A percentile compares a stretch with the other conserved stretches of the same genome.
Conservation (phyloP, 1,140 invertebrate genomes). For the Drosophila obscura region DNA sequence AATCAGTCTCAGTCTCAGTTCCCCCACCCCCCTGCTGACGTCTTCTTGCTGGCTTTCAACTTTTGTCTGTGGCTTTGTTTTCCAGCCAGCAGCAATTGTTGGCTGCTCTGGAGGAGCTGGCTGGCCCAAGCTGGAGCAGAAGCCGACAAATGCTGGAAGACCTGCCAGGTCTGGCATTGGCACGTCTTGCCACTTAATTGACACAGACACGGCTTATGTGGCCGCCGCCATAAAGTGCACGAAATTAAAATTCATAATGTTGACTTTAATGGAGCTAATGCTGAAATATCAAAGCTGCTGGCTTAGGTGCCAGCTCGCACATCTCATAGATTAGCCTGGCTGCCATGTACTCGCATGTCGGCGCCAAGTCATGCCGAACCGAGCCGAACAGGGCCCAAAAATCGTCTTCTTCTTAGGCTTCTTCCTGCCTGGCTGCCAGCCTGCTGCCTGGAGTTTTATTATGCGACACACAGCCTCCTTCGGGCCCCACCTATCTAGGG, state of each 20-base stretch:
- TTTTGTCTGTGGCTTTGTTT: slow-evolving; percentile 62
- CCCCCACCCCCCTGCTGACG: neutral
- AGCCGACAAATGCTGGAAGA: slow-evolving; percentile 45
- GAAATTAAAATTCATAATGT: slow-evolving; percentile 74
- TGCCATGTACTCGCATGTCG: slow-evolving; percentile 45
- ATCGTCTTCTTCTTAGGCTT: slow-evolving; percentile 15
- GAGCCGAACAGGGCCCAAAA: slow-evolving; percentile 6
- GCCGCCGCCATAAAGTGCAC: slow-evolving; percentile 41
- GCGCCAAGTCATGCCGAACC: slow-evolving; percentile 31
- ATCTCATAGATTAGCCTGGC: slow-evolving; percentile 67
- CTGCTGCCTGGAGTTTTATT: slow-evolving; percentile 59
- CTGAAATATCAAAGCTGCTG: slow-evolving; percentile 69
- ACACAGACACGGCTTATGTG: slow-evolving; percentile 15
- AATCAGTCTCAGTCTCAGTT: slow-evolving; percentile 44
- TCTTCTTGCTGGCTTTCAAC: slow-evolving; percentile 13
- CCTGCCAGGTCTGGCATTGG: slow-evolving; percentile 24
- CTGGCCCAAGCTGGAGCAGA: slow-evolving; percentile 2
- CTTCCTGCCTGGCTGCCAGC: slow-evolving; percentile 30
- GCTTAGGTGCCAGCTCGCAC: slow-evolving; percentile 60
- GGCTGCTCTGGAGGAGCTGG: slow-evolving; percentile 2
- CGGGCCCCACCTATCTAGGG: slow-evolving; percentile 35
- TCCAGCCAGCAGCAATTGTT: slow-evolving; percentile 31
- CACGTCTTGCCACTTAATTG: slow-evolving; percentile 50
- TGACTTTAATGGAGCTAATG: slow-evolving; percentile 71
- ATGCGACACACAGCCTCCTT: slow-evolving; percentile 61